Percentiles rank a stretch among this genome's conserved stretches.
Evolutionary conservation across 1,140 invertebrate species (phyloP).

Genomic region (Paralvinella palmiformis): DNA sequence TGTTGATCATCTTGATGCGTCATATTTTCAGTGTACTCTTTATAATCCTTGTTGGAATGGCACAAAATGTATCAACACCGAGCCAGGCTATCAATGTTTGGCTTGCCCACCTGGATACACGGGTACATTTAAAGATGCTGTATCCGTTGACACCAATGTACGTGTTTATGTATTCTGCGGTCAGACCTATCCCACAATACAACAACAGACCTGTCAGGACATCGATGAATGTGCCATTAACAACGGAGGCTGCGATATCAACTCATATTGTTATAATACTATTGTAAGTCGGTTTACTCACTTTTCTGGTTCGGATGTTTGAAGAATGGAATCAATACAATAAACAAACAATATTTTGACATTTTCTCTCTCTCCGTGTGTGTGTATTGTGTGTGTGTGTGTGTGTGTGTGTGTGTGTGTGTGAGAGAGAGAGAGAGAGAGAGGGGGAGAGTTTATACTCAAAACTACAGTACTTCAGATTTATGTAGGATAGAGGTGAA

Average conservation of each 20-base stretch:
- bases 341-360: too few relatives aligned
- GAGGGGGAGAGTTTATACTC: too few relatives aligned
- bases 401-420: too few relatives aligned
- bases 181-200: background rate
- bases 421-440: too few relatives aligned
- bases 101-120: conserved; percentile 27
- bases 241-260: conserved; percentile 31
- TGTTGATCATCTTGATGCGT: background rate
- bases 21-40: conserved; percentile 22
- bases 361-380: too few relatives aligned
- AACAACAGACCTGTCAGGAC: conserved; percentile 26
- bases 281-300: conserved; percentile 25
- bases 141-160: background rate
- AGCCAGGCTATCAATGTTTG: conserved; percentile 30
- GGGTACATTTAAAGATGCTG: conserved; percentile 29
- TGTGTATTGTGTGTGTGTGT: too few relatives aligned
- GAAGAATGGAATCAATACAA: too few relatives aligned
- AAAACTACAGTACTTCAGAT: too few relatives aligned
- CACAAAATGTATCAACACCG: conserved; percentile 26
- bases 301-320: too few relatives aligned
- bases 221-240: conserved; percentile 27
- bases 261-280: conserved; percentile 27
- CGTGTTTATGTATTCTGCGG: conserved; percentile 5
- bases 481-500: too few relatives aligned
- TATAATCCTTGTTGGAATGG: conserved; percentile 25